These are phyloP conservation scores for Trematocara variabile DNA, from an alignment of 2,113 vertebrate genomes.

Conservation along the genomic window DNA sequence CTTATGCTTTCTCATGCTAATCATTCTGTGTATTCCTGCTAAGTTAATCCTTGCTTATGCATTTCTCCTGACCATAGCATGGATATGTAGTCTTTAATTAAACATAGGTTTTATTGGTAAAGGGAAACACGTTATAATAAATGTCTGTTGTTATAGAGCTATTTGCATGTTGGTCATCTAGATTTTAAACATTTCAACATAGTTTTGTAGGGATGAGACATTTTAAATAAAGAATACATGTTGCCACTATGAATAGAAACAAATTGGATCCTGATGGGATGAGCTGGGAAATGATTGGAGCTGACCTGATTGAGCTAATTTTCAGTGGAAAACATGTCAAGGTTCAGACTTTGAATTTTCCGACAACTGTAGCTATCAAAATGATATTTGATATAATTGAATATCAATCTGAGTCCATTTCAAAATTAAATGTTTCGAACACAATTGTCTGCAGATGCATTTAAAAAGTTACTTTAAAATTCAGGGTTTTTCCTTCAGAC, in stretches of 20 bases:
- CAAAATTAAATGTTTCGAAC: not conserved
- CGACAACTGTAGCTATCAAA: not conserved
- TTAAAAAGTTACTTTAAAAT: not conserved
- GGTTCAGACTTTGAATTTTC: not conserved
- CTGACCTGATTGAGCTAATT: not conserved
- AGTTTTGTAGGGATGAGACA: not conserved
- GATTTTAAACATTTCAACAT: not conserved
- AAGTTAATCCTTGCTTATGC: not conserved
- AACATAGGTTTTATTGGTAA: not conserved
- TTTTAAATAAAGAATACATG: not conserved
- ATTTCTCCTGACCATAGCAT: not conserved
- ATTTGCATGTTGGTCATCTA: not conserved
- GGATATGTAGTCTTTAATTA: not conserved
- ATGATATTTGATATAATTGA: not conserved
- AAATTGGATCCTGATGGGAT: not conserved
- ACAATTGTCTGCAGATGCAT: not conserved
- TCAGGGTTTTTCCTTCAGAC: not conserved
- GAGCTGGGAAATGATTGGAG: not conserved
- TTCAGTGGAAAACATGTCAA: not conserved
- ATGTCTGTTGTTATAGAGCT: not conserved
- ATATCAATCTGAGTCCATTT: not conserved
- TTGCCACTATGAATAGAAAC: not conserved
- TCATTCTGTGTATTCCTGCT: not conserved
- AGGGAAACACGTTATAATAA: not conserved
- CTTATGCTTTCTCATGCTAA: not conserved